Evolutionary conservation across 2,797 vertebrate species (phyloP), one percentile per base, ranked within the genome.

Genomic region (Alcedo quadribrachys): DNA sequence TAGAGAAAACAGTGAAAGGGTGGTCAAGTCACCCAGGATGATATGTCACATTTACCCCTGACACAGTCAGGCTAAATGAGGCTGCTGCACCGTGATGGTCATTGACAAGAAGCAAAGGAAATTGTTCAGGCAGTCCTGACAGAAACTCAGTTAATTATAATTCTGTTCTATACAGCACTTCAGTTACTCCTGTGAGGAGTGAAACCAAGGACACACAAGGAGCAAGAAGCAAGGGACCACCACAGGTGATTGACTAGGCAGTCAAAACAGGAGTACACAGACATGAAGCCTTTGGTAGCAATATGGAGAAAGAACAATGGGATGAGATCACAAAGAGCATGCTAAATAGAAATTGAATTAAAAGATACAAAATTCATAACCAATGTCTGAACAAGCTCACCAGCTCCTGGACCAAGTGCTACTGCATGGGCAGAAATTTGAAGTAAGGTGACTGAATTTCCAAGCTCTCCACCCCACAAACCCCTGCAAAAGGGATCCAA

Each of bases 141-240:
- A 92, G 74, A 25, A 87, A 48, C 32, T 58, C 46, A 35, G 42
- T 90, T 89, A 92, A 90, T 93, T 89, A 90, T 90, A 93, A 40
- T 68, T 73, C 19, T 62, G 12, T 37, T 66, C 7, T 82, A 11
- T 30, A 13, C 8, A 35, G 51, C 10, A 2, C 16, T 77, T 68
- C 1, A 2, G 4, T 22, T 6, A 61, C 15, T 60, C 18, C 21
- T 42, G 10, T 5, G 10, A 86, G 33, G 63, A 70, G 5, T 30
- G 24, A 57, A 81, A 88, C 45, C 17, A 71, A 8, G 27, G 58
- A n/a, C 5, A 63, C 5, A 15, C 5, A 15, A 45, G 27, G 57
- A 84, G 66, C 18, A 77, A 76, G 40, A 79, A 42, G 4, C 30
- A 61, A 70, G 28, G n/a, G 27, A 75, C 11, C 57, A 66, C 11